Evolutionary conservation across 2,113 vertebrate species (phyloP).

Genomic region (Ahaetulla prasina): DNA sequence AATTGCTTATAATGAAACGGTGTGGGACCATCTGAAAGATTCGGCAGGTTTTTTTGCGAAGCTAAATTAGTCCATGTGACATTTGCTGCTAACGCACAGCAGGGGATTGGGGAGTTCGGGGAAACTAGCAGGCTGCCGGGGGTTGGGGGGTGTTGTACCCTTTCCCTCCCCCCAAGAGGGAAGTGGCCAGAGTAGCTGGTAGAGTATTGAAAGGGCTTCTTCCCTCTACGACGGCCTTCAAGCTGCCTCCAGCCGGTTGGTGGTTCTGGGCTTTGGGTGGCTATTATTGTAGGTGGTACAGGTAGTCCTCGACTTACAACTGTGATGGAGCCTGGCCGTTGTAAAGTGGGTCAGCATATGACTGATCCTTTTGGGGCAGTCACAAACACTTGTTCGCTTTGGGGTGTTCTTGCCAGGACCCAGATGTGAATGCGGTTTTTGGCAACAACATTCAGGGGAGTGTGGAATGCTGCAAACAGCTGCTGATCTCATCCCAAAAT

Average conservation of each 20-base stretch:
- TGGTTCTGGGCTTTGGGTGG: not conserved
- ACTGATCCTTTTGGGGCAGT: not conserved
- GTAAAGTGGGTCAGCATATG: not conserved
- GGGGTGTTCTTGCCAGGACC: not conserved
- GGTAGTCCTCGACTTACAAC: not conserved
- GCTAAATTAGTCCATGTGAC: constrained; percentile 33
- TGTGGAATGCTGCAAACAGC: not conserved
- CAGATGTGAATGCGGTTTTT: not conserved
- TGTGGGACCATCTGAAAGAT: constrained; percentile 13
- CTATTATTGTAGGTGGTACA: no score
- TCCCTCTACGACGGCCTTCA: not conserved
- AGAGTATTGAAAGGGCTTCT: not conserved
- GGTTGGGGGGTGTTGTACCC: not conserved
- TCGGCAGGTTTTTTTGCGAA: constrained; percentile 27
- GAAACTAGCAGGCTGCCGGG: not conserved
- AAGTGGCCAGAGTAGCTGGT: not conserved
- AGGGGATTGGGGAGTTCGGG: constrained; percentile 1
- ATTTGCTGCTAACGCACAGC: constrained; percentile 25
- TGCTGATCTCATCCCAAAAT: not conserved
- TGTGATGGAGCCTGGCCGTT: not conserved
- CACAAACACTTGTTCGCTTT: no score
- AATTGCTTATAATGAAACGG: constrained; percentile 58
- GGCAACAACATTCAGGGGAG: not conserved
- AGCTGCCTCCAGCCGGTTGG: not conserved
- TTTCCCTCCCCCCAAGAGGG: not conserved